Evolutionary conservation across 2,113 vertebrate genomes (phyloP).

Genomic region (Anhinga anhinga): DNA sequence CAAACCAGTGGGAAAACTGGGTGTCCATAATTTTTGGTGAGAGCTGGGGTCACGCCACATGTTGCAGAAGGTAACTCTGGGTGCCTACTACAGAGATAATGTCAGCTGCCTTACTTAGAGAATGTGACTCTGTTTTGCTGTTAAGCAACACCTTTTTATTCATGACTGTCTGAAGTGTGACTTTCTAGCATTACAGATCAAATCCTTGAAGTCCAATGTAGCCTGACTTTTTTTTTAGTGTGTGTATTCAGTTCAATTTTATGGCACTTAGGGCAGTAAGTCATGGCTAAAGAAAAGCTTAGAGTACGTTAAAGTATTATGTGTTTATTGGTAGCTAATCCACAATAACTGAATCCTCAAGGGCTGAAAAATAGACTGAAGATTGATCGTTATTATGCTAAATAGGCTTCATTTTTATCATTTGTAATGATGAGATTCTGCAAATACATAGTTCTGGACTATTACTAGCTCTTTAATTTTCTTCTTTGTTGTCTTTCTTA

Average conservation of each 20-base stretch:
- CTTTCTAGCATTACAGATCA: not conserved
- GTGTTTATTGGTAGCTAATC: not conserved
- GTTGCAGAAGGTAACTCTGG: not conserved
- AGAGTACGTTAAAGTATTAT: not conserved
- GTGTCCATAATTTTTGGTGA: not conserved
- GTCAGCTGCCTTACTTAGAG: not conserved
- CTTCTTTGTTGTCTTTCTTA: not conserved
- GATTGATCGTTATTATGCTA: not conserved
- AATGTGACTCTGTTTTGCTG: not conserved
- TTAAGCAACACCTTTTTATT: not conserved
- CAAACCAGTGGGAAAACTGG: not conserved
- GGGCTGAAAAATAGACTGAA: not conserved
- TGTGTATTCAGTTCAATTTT: not conserved
- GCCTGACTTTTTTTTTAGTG: not conserved
- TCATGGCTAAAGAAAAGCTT: not conserved
- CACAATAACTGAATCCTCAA: not conserved
- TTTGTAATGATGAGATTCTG: not conserved
- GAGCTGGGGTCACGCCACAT: not conserved
- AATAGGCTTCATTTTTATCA: not conserved
- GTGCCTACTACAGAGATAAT: not conserved
- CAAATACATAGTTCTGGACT: not conserved
- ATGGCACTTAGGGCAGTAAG: not conserved
- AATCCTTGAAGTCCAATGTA: not conserved
- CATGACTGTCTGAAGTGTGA: not conserved
- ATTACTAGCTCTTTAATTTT: not conserved